Evolutionary conservation across 2,888 invertebrate genomes (phyloP), one percentile per base, ranked within the genome.

Genomic region (Folsomia candida): DNA sequence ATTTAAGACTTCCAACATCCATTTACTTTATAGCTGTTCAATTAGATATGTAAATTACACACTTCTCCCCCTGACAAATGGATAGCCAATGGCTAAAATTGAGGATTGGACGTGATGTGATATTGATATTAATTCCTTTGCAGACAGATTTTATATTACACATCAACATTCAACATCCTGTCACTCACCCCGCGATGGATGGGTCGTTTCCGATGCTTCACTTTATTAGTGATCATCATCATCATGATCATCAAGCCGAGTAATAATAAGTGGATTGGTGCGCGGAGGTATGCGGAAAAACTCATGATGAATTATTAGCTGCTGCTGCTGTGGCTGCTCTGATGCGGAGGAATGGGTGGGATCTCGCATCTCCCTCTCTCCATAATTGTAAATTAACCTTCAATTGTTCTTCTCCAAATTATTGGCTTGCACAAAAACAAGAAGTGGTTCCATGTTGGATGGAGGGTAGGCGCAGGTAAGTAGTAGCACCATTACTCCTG

Each of bases 311-410:
- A n/a, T 26, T 25, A 22, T 11, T 59, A 27, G 26, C 27, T 59
- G 18, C 6, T 57, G 57, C 26, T 60, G 60, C 26, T 25, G 22
- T 26, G 9, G 25, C n/a, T 57, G 20, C 60, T 60, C 25, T 59
- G 59, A 14, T 62, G 25, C 22, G 25, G 60, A 25, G n/a, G 60
- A 27, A 29, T 59, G 24, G 37, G 14, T 59, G 59, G 59, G 25
- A 59, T 59, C 54, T n/a, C n/a, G 25, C 59, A 22, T 59, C 25
- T 59, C 25, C 26, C 62, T 59, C 25, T 25, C 62, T 3, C 4
- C 37, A 37, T 70, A 67, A 70, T 70, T 70, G 70, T 67, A 70
- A 70, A 70, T 67, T 70, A 70, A 70, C 67, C 70, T 67, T 67
- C 66, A 67, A 62, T 67, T 51, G 54, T 22, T 18, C 22, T 6